Conservation (phyloP, 2,797 vertebrate genomes). For the Mustela erminea region DNA sequence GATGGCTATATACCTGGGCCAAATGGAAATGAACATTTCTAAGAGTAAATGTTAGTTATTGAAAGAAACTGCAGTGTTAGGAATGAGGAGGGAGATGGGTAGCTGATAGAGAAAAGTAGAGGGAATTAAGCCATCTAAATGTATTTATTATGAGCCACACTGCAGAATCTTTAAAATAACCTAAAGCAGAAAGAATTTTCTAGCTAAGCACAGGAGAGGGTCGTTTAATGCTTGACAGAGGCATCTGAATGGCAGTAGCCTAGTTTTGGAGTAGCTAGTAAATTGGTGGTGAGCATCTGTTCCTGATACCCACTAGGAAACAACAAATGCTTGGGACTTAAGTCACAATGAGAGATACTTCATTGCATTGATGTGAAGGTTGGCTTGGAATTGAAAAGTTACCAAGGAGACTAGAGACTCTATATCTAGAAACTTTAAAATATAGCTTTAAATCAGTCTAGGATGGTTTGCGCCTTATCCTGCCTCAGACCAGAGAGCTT, state of each 20-base stretch:
- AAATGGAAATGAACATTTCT: not conserved
- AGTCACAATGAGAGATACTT: not conserved
- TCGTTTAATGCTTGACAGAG: not conserved
- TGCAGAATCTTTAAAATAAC: slow-evolving; percentile 29
- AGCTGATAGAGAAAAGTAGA: not conserved
- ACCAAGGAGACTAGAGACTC: not conserved
- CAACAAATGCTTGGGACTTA: not conserved
- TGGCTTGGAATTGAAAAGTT: not conserved
- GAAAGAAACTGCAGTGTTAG: not conserved
- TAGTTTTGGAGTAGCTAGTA: not conserved
- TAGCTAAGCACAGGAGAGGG: not conserved
- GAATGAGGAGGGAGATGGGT: not conserved
- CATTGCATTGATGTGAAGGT: not conserved
- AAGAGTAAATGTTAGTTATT: not conserved
- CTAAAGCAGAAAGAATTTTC: not conserved
- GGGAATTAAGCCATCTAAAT: not conserved
- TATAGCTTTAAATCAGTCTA: not conserved
- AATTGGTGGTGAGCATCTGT: not conserved
- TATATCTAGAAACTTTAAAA: not conserved
- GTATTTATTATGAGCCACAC: not conserved
- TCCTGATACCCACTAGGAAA: not conserved
- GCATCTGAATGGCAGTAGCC: not conserved
- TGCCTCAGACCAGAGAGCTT: not conserved
- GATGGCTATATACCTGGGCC: not conserved
- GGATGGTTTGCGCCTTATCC: not conserved